Percentiles rank a stretch among this genome's conserved stretches.
Evolutionary conservation across 2,797 vertebrate species (phyloP).

Genomic region (Sciaenops ocellatus): DNA sequence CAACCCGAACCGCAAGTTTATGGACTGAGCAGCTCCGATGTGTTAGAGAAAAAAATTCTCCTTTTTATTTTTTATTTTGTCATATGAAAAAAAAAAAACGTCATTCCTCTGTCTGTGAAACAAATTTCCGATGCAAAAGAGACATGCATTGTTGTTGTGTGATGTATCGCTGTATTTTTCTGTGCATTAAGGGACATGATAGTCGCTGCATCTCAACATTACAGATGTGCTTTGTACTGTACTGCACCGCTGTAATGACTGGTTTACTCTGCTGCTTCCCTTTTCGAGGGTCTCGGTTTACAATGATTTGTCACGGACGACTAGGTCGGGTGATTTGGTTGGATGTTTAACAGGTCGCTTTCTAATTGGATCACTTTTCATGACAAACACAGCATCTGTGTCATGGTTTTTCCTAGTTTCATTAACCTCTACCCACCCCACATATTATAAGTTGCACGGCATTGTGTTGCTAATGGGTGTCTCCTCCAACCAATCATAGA

Average conservation of each 20-base stretch:
- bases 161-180: slow-evolving; percentile 77
- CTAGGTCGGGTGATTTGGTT: slow-evolving; percentile 40
- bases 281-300: slow-evolving; percentile 59
- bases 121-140: slow-evolving; percentile 60
- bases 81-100: slow-evolving; percentile 70
- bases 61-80: slow-evolving; percentile 73
- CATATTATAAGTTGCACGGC: slow-evolving; percentile 49
- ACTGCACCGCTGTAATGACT: slow-evolving; percentile 51
- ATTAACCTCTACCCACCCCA: slow-evolving; percentile 27
- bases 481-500: slow-evolving; percentile 64
- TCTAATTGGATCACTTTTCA: slow-evolving; percentile 61
- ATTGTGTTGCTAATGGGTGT: slow-evolving; percentile 67
- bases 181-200: slow-evolving; percentile 62
- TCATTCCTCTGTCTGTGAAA: slow-evolving; percentile 78
- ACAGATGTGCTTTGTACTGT: slow-evolving; percentile 40
- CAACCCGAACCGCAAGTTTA: slow-evolving; percentile 95
- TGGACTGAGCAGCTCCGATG: slow-evolving; percentile 86
- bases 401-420: slow-evolving; percentile 25
- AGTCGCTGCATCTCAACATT: slow-evolving; percentile 35
- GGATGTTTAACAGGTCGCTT: slow-evolving; percentile 59
- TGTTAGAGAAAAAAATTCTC: slow-evolving; percentile 32
- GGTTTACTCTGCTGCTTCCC: slow-evolving; percentile 59
- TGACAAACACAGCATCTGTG: slow-evolving; percentile 48
- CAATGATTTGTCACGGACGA: slow-evolving; percentile 46
- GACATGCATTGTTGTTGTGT: slow-evolving; percentile 71